Conservation (phyloP, 1,140 invertebrate species). For the Drosophila littoralis region DNA sequence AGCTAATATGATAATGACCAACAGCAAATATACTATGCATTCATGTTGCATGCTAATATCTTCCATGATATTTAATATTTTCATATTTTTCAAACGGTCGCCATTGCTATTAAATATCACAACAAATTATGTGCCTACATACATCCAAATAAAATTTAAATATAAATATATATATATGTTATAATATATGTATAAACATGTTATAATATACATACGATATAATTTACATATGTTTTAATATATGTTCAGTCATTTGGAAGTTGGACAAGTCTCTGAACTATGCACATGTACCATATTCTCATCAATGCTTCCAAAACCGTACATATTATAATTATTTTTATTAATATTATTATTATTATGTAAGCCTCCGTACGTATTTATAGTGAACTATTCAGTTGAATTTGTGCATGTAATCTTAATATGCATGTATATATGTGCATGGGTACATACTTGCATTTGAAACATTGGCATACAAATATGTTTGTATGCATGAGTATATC, state of each 20-base stretch:
- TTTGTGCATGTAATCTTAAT: background rate
- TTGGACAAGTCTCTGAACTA: background rate
- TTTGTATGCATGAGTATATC: background rate
- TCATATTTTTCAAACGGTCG: too few species aligned
- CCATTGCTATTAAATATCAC: too few species aligned
- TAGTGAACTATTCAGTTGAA: background rate
- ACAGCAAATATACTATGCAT: too few species aligned
- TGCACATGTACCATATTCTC: background rate
- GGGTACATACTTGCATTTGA: background rate
- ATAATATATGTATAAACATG: background rate
- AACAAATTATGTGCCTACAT: background rate
- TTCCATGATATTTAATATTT: too few species aligned
- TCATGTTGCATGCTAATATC: too few species aligned
- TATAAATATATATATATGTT: background rate
- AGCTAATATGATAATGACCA: too few species aligned
- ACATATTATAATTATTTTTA: background rate
- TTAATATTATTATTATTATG: background rate
- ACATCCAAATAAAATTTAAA: background rate
- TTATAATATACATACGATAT: background rate
- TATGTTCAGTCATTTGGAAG: background rate
- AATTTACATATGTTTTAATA: background rate
- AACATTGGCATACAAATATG: background rate
- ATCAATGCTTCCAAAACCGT: constrained; percentile 3
- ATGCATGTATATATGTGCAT: background rate
- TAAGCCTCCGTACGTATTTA: background rate